These are phyloP conservation scores for Heterotis niloticus DNA, from an alignment of 2,113 vertebrate genomes.

Conservation along the genomic window DNA sequence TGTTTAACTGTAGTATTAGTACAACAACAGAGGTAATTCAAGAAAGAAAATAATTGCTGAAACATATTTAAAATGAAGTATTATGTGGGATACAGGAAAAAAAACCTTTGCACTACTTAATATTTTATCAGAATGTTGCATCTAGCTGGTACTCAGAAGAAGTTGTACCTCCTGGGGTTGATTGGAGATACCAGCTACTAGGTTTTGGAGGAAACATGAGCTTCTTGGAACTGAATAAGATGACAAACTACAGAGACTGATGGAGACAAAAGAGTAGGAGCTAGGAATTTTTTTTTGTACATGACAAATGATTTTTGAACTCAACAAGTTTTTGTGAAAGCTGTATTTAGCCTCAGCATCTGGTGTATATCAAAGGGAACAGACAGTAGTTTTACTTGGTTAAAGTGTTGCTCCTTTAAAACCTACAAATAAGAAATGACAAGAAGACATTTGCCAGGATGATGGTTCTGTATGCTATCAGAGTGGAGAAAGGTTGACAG, in stretches of 20 bases:
- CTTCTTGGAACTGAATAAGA: too few species aligned
- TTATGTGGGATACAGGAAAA: too few species aligned
- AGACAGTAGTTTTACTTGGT: constrained; percentile 9
- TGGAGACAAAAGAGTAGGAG: not conserved
- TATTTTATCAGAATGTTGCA: too few species aligned
- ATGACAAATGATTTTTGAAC: not conserved
- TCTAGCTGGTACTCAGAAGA: too few species aligned
- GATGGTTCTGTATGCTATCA: not conserved
- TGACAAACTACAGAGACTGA: not conserved
- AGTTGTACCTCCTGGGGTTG: too few species aligned
- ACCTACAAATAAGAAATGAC: not conserved
- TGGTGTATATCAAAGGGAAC: not conserved
- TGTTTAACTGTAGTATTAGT: not conserved
- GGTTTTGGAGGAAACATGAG: not conserved
- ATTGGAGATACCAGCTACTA: not conserved
- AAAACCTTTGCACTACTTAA: too few species aligned
- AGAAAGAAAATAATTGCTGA: not conserved
- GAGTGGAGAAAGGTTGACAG: not conserved
- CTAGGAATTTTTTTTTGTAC: not conserved
- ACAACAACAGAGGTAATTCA: not conserved
- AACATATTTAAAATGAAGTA: too few species aligned
- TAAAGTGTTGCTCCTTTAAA: not conserved
- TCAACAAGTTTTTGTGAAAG: not conserved
- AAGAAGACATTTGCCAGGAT: not conserved
- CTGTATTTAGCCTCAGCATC: not conserved